Base-by-base conservation (phyloP, 2,113 vertebrate species). In the Mastomys coucha region DNA sequence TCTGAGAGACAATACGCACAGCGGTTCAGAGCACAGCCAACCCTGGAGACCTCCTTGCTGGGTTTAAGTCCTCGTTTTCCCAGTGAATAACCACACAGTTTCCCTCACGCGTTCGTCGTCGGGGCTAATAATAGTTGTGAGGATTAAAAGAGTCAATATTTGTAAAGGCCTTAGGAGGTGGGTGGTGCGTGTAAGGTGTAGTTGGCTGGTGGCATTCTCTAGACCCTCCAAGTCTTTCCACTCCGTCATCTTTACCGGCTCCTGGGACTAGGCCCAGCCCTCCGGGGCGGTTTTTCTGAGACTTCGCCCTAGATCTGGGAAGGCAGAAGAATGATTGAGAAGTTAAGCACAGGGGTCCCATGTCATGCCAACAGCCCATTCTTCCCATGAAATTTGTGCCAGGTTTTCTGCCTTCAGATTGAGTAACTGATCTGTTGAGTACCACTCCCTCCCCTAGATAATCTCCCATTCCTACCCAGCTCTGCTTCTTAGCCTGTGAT, bases 91-190 rank as follows among this genome's bases (percentile, higher is more conserved):
- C 58, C 33, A 28, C 19, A 80, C 13, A 9, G 2, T 36, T 22
- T 76, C 86, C 69, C 51, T 93, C 36, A 8, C 45, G 42, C 63
- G 87, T 49, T 45, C 45, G 45, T 56, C 36, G 17, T 19, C 14
- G 49, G 51, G 20, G 60, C n/a, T 69, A 24, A 36, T 0, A 45
- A 72, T 22, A 39, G 77, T 17, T 70, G 73, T 69, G 75, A 89
- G 78, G 88, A 85, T 20, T 53, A 81, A 39, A 82, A 87, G 78
- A 81, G 67, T 80, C 75, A 56, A 12, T 87, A 58, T 91, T 91
- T 81, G 67, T 42, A 77, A 87, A 93, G 93, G 91, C 39, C 26
- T 60, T 67, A 39, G 77, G 39, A 56, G 36, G 77, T 16, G 42
- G 31, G 90, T 26, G 72, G 53, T 65, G 7, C 39, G 56, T n/a